These are phyloP conservation scores for Ptychobarbus kaznakovi DNA, from an alignment of 2,797 vertebrate genomes.

Conservation along the genomic window DNA sequence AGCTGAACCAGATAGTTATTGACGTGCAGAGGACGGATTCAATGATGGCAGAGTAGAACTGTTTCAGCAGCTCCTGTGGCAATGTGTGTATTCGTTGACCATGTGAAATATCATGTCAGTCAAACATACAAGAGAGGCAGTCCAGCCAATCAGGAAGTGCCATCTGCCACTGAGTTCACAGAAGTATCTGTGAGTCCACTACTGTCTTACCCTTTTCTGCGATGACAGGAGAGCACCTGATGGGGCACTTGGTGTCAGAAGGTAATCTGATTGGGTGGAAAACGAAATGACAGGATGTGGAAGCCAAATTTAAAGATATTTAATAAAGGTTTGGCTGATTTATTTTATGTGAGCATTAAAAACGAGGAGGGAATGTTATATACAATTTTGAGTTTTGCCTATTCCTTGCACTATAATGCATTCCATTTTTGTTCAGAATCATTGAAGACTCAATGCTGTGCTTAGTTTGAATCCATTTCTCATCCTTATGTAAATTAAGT, in stretches of 20 bases:
- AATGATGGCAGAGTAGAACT: too few species aligned
- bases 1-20: too few species aligned
- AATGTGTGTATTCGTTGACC: conserved; percentile 2
- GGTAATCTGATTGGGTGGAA: not conserved
- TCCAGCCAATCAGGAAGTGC: conserved; percentile 21
- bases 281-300: not conserved
- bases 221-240: not conserved
- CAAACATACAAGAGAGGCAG: not conserved
- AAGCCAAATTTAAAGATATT: not conserved
- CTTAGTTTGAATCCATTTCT: not conserved
- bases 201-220: not conserved
- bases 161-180: conserved; percentile 22
- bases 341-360: not conserved
- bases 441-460: not conserved
- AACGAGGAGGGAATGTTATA: not conserved
- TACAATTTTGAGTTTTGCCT: not conserved
- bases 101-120: conserved; percentile 28
- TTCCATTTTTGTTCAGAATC: not conserved
- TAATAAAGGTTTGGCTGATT: not conserved
- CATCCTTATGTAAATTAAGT: not conserved
- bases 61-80: too few species aligned
- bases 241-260: not conserved
- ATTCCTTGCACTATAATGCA: not conserved
- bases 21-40: too few species aligned
- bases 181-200: not conserved